Evolutionary conservation across 2,797 vertebrate genomes (phyloP), one percentile per base, ranked within the genome.

Genomic region (Pipistrellus nathusii): DNA sequence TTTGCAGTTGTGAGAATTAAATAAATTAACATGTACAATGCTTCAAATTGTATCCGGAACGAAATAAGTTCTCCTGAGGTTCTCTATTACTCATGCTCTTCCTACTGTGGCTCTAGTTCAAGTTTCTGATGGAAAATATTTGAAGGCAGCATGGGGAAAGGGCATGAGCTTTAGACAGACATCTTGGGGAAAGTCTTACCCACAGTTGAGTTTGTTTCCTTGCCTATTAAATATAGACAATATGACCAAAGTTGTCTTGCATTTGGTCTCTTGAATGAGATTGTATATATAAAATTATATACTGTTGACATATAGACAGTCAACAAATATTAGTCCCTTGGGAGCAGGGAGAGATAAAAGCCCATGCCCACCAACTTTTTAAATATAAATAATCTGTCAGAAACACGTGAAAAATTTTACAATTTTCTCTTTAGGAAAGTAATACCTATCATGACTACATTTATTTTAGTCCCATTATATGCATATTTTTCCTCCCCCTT

Each of bases 241-340:
- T 9, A 4, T 76, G 23, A n/a, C 27, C 51, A 35, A 21, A 82
- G 73, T 59, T 51, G 55, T 84, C 72, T 68, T 75, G 5, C 69
- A 57, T 55, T 57, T 86, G 66, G n/a, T 64, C 69, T 88, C 93
- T 82, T 62, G 46, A 80, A 68, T 38, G n/a, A 92, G 27, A 57
- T 38, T 18, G 20, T 21, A 18, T 48, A 94, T 85, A 69, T 53
- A 48, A 35, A 92, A 81, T 35, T n/a, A 46, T 59, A 32, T 5
- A 53, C 12, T 57, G 27, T 81, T 80, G 46, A 25, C 48, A 46
- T 8, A 41, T 23, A 77, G 35, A 35, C 62, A 86, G 41, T 88
- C 27, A 69, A 14, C 72, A 89, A 94, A 62, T 88, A 91, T 53
- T 78, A 27, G n/a, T 64, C 88, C 25, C 68, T 25, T 57, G n/a